A percentile compares a stretch with the other conserved stretches of the same genome.
These are phyloP conservation scores for Dynastes grantii DNA, from an alignment of 2,888 invertebrate species.

Conservation along the genomic window DNA sequence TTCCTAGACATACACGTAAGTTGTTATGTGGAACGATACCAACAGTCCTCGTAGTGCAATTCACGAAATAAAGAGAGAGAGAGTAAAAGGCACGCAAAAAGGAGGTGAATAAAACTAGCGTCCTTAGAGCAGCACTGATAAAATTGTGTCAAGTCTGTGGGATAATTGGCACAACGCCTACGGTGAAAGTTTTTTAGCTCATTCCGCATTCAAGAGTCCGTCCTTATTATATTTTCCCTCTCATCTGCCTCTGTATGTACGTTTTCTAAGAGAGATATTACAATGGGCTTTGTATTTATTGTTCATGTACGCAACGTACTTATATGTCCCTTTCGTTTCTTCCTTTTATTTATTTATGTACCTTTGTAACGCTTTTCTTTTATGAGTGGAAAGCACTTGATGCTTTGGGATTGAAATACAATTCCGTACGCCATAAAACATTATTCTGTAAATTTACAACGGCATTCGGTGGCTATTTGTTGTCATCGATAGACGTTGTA, in stretches of 20 bases:
- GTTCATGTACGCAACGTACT: background rate
- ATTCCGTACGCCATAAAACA: too few species aligned
- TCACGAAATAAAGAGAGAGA: slow-evolving; percentile 3
- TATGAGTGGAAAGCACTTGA: too few species aligned
- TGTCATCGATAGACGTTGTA: too few species aligned
- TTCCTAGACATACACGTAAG: too few species aligned
- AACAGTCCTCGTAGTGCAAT: background rate
- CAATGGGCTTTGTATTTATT: slow-evolving; percentile 7
- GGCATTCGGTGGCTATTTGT: too few species aligned
- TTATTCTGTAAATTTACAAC: too few species aligned
- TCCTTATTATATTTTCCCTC: slow-evolving; percentile 40
- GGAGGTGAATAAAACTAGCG: background rate
- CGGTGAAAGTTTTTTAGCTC: slow-evolving; percentile 27
- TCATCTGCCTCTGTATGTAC: slow-evolving; percentile 14
- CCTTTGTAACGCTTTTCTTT: background rate
- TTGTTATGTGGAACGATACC: background rate
- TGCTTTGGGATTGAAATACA: too few species aligned
- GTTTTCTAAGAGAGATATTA: background rate
- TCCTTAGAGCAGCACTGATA: background rate
- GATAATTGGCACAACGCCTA: slow-evolving; percentile 27
- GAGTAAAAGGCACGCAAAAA: background rate
- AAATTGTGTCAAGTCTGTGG: slow-evolving; percentile 30
- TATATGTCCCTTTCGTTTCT: background rate
- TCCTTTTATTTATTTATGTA: background rate
- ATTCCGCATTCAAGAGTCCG: slow-evolving; percentile 22